phyloP scores from a whole-genome alignment of 2,797 vertebrate genomes.

The Tadarida brasiliensis region DNA sequence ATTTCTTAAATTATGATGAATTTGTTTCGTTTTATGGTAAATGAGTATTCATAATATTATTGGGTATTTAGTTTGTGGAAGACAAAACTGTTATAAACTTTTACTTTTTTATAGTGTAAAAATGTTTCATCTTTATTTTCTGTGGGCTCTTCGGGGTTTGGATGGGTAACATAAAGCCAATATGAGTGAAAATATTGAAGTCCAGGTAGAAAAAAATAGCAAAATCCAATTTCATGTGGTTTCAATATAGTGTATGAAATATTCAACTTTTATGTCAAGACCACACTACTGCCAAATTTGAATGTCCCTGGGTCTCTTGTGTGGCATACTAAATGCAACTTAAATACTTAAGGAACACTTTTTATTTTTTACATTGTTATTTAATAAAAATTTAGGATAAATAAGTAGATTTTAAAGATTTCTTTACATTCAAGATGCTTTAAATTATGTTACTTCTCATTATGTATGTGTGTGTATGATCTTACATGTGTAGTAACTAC shows the following conservation, averaged over 20 bases:
- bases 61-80: neutral
- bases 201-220: neutral
- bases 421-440: neutral
- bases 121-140: slow-evolving; percentile 2
- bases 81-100: neutral
- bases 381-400: neutral
- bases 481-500: neutral
- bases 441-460: neutral
- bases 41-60: neutral
- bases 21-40: neutral
- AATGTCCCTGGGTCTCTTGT: neutral
- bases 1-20: neutral
- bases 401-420: neutral
- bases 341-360: neutral
- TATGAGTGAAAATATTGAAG: neutral
- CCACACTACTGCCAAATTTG: neutral
- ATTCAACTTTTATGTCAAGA: neutral
- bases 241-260: neutral
- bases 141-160: neutral
- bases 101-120: neutral
- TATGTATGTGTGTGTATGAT: neutral
- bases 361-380: neutral
- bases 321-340: neutral
- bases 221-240: neutral
- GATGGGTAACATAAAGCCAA: neutral